Evolutionary conservation across 1,140 invertebrate species (phyloP).

Genomic region (Microplitis demolitor): DNA sequence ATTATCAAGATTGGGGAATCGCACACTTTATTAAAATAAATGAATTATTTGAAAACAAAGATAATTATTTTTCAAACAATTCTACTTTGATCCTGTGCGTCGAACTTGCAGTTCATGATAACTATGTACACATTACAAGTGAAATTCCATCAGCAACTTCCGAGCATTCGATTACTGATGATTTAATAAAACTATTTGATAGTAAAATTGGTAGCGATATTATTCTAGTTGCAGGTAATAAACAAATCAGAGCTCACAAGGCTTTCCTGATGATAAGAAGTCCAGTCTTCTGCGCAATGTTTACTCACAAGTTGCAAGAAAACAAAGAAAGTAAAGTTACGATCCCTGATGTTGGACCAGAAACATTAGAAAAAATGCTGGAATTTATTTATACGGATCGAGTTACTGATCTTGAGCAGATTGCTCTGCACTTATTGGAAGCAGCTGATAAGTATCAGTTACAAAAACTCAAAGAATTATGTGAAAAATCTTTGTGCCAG

Average conservation of each 20-base stretch:
- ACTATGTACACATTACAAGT: no score
- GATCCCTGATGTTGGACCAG: neutral
- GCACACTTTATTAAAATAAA: no score
- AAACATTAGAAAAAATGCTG: neutral
- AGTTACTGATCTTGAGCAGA: neutral
- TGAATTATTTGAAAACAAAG: no score
- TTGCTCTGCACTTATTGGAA: neutral
- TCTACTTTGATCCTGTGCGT: no score
- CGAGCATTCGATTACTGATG: no score
- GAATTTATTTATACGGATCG: neutral
- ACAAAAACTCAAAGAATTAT: neutral
- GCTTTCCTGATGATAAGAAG: neutral
- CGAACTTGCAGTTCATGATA: no score
- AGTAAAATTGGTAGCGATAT: neutral
- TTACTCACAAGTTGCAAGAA: neutral
- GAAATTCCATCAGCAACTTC: no score
- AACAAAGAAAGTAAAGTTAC: neutral
- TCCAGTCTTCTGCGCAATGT: neutral
- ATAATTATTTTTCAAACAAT: no score
- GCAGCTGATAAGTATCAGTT: neutral
- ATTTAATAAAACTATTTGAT: neutral
- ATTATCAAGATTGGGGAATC: no score
- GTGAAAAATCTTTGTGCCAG: neutral
- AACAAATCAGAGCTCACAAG: neutral
- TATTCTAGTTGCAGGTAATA: neutral